Percentiles rank a stretch among this genome's conserved stretches.
Conservation (phyloP, 2,888 invertebrate genomes). For the Epinotia demarniana region DNA sequence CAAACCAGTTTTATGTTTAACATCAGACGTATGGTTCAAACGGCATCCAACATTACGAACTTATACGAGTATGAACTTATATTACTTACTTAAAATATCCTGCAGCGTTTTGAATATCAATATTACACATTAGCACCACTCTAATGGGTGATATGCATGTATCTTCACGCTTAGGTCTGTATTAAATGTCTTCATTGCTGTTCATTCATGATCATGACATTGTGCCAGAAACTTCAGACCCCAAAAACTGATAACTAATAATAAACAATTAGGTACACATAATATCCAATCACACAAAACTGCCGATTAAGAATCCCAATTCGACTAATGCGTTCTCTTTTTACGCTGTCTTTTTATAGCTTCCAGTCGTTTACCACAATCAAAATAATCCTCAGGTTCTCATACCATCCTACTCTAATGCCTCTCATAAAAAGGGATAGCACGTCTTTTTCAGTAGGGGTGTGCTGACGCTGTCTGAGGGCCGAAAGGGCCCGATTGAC, state of each 20-base stretch:
- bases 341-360: slow-evolving; percentile 36
- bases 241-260: background rate
- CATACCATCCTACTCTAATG: slow-evolving; percentile 10
- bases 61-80: too few species aligned
- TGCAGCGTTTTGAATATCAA: too few species aligned
- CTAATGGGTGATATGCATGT: background rate
- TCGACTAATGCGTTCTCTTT: slow-evolving; percentile 38
- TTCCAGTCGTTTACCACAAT: background rate
- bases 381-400: background rate
- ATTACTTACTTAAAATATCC: too few species aligned
- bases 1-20: background rate
- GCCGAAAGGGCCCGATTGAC: slow-evolving; percentile 30
- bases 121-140: background rate
- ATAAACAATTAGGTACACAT: background rate
- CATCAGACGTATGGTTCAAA: too few species aligned
- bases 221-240: background rate
- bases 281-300: slow-evolving; percentile 24
- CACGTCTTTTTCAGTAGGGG: background rate
- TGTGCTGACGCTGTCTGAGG: background rate
- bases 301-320: slow-evolving; percentile 32
- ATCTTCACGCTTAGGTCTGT: too few species aligned
- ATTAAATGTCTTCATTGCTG: background rate
- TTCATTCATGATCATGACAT: background rate
- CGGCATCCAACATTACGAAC: too few species aligned
- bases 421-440: slow-evolving; percentile 8